Evolutionary conservation across 2,888 invertebrate genomes (phyloP).

Genomic region (Oconnorella tubifera): DNA sequence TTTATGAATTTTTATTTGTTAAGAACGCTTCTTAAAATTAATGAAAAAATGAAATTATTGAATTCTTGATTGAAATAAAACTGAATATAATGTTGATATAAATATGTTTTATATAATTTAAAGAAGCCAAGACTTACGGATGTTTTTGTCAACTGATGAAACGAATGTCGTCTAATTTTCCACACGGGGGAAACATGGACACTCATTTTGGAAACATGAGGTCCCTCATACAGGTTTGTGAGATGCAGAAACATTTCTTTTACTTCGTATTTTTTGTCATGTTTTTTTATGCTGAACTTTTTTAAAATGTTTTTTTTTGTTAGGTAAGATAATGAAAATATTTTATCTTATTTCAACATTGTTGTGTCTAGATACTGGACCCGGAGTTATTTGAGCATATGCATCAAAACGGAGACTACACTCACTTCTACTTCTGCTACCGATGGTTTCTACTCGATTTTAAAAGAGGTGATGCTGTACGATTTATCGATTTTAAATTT

Average conservation of each 20-base stretch:
- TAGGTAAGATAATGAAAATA: too few relatives aligned
- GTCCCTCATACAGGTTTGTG: conserved; percentile 59
- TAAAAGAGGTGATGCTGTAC: conserved; percentile 68
- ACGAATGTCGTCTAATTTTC: conserved; percentile 88
- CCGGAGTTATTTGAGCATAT: conserved; percentile 89
- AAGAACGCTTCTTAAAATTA: too few relatives aligned
- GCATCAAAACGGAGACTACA: conserved; percentile 92
- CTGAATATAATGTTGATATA: too few relatives aligned
- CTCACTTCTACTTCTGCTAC: conserved; percentile 96
- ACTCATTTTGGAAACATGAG: conserved; percentile 93
- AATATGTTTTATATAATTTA: too few relatives aligned
- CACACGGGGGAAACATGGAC: conserved; percentile 85
- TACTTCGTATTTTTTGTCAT: background rate
- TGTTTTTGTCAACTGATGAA: conserved; percentile 88
- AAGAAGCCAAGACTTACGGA: conserved; percentile 81
- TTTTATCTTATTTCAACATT: too few relatives aligned
- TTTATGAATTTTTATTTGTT: too few relatives aligned
- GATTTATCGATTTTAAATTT: too few relatives aligned
- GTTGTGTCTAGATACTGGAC: conserved; percentile 72
- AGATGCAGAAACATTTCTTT: background rate
- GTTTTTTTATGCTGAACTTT: background rate
- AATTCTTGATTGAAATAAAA: too few relatives aligned
- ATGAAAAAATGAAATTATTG: too few relatives aligned
- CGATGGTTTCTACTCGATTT: conserved; percentile 96
- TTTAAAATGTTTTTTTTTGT: too few relatives aligned